Evolutionary conservation across 2,888 invertebrate genomes (phyloP).

Genomic region (Elegia similella): DNA sequence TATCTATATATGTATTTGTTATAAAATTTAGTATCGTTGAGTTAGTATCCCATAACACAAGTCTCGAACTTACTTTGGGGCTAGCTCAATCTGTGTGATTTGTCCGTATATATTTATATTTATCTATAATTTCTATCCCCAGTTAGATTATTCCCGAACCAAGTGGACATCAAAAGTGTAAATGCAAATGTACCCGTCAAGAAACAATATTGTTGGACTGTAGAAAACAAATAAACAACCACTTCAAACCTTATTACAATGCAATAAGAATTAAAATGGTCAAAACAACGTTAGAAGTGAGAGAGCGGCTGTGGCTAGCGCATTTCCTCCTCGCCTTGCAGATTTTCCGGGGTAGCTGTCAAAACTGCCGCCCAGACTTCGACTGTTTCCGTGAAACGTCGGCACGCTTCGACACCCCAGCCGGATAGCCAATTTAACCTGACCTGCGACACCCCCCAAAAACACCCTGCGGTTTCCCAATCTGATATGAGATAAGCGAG

Average conservation of each 20-base stretch:
- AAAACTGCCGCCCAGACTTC: constrained; percentile 60
- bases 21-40: too few relatives aligned
- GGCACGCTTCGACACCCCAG: constrained; percentile 53
- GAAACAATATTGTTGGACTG: constrained; percentile 6
- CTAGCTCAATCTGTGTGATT: too few relatives aligned
- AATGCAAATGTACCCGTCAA: constrained; percentile 5
- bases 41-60: too few relatives aligned
- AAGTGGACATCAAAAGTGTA: background rate
- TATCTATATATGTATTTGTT: too few relatives aligned
- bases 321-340: constrained; percentile 59
- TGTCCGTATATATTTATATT: too few relatives aligned
- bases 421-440: constrained; percentile 36
- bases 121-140: background rate
- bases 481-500: constrained; percentile 25
- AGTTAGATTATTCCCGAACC: background rate
- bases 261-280: constrained; percentile 33
- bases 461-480: constrained; percentile 21
- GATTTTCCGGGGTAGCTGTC: constrained; percentile 69
- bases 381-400: constrained; percentile 59
- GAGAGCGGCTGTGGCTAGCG: constrained; percentile 34
- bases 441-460: constrained; percentile 43
- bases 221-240: background rate
- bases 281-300: constrained; percentile 28
- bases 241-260: constrained; percentile 29
- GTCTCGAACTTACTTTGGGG: too few relatives aligned